A percentile compares a stretch with the other conserved stretches of the same genome.
These are phyloP conservation scores for Lucilia cuprina DNA, from an alignment of 1,140 invertebrate genomes.

Conservation along the genomic window DNA sequence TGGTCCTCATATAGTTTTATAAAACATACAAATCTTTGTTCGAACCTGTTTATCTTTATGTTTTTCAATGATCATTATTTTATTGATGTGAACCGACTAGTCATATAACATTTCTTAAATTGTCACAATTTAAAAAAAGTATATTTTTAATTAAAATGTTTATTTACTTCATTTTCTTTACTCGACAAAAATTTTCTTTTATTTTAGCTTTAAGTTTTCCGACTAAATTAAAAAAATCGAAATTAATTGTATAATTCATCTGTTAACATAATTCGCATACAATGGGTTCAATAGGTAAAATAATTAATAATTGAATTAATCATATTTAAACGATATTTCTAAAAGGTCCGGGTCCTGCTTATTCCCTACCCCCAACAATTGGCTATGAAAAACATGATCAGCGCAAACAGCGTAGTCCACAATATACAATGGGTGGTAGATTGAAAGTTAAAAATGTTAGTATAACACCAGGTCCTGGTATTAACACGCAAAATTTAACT, in stretches of 20 bases:
- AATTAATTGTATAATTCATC: neutral
- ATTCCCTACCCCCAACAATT: constrained; percentile 67
- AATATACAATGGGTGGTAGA: constrained; percentile 67
- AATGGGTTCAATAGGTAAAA: constrained; percentile 2
- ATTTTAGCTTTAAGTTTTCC: neutral
- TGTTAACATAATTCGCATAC: neutral
- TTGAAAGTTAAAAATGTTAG: constrained; percentile 37
- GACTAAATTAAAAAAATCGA: neutral
- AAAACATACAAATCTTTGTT: too few species aligned
- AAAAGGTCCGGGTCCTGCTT: constrained; percentile 70
- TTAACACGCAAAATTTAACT: constrained; percentile 52
- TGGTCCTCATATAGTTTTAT: too few species aligned
- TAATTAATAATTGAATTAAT: neutral
- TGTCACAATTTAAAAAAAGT: too few species aligned
- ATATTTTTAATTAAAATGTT: too few species aligned
- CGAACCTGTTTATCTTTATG: too few species aligned
- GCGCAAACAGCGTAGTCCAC: constrained; percentile 67
- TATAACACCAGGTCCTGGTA: constrained; percentile 52
- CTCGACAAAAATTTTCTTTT: neutral
- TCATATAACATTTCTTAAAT: too few species aligned
- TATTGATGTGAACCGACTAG: too few species aligned
- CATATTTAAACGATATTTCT: neutral
- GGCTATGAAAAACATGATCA: constrained; percentile 68
- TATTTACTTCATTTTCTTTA: neutral
- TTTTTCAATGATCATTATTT: too few species aligned